Evolutionary conservation across 2,113 vertebrate genomes (phyloP), one percentile per base, ranked within the genome.

Genomic region (Sebastes fasciatus): DNA sequence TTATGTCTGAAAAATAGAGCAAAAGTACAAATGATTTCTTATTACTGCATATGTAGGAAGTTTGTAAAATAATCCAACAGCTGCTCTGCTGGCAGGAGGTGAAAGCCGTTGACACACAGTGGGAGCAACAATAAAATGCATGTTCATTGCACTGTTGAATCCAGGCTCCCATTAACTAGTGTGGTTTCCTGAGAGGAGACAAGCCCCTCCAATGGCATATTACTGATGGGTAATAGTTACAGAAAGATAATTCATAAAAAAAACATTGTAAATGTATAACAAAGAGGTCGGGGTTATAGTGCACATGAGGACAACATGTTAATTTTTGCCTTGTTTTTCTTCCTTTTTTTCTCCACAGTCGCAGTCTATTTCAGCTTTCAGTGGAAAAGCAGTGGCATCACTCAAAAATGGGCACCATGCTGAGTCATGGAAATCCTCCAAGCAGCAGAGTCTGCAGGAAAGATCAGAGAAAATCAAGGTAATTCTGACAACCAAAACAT

Each of bases 391-490:
- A 55, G 66, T 6, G 34, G 64, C 52, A 6, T 84, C 91, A 40
- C 74, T 91, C 79, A 86, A 42, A 74, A 96, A 95, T 19, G 91
- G 94, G 34, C 81, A 87, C 75, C 88, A 83, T 65, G 79, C 89
- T 68, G 90, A 94, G 70, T 92, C 92, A 74, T 86, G 88, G 88
- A 92, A 89, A 87, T 88, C 87, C 51, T 90, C 88, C 62, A 94
- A 89, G 89, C 88, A 90, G 79, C 90, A 90, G 74, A 87, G 82
- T 89, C 79, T 82, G 77, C 92, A 85, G 68, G 77, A 85, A 76
- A 81, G 80, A 84, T 86, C 90, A 71, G 80, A 91, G 80, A 95
- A 95, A 86, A 95, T 96, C 79, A 96, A 95, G 94, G 95, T 96
- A 78, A 82, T 55, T 75, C 17, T 74, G 73, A 90, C 45, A 79